A percentile compares a stretch with the other conserved stretches of the same genome.
Evolutionary conservation across 2,113 vertebrate genomes (phyloP).

Genomic region (Gavialis gangeticus): DNA sequence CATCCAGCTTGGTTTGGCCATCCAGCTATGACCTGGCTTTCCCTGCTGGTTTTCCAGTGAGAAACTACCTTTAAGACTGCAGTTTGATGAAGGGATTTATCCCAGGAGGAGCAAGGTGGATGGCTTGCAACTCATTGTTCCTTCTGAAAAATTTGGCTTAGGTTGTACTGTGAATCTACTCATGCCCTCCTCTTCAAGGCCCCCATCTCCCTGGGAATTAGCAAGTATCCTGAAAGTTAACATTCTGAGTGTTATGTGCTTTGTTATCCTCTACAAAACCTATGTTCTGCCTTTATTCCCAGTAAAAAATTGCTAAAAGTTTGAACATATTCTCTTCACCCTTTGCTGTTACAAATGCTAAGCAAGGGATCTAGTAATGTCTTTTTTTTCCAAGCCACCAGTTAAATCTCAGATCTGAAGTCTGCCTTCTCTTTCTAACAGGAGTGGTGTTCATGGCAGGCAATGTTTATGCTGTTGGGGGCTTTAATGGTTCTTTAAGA

Average conservation of each 20-base stretch:
- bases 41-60: background rate
- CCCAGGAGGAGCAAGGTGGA: background rate
- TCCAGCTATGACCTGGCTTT: background rate
- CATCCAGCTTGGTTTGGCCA: background rate
- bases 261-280: accelerated
- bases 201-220: background rate
- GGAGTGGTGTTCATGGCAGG: slow-evolving; percentile 95
- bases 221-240: background rate
- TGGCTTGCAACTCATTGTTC: background rate
- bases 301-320: background rate
- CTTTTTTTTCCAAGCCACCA: accelerated
- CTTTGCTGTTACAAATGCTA: background rate
- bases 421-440: slow-evolving; percentile 36
- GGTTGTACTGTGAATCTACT: background rate
- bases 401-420: background rate
- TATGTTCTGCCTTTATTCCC: background rate
- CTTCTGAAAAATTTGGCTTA: background rate
- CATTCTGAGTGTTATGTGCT: background rate
- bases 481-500: slow-evolving; percentile 93
- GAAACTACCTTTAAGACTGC: background rate
- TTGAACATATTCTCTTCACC: background rate
- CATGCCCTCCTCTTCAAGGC: slow-evolving; percentile 24
- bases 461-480: slow-evolving; percentile 91
- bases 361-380: accelerated
- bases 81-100: background rate